Evolutionary conservation across 1,140 invertebrate species (phyloP), one percentile per base, ranked within the genome.

Genomic region (Neuroterus valhalla): DNA sequence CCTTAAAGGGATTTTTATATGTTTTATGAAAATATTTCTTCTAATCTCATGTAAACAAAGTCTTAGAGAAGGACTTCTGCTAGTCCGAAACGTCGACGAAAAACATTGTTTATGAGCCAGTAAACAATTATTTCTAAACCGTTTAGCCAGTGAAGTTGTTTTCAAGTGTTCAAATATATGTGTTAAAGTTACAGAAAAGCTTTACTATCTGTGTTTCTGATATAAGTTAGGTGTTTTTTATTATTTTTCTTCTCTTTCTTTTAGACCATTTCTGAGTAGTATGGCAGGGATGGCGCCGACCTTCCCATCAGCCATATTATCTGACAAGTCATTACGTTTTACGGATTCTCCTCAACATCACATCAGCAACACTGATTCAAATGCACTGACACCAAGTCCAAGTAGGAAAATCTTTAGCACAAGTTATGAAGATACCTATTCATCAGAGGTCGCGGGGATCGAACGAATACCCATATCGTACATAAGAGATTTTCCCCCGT

Each of bases 301-400:
- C 69, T 82, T 89, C 77, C 79, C 85, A 44, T 73, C 81, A 10
- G 78, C 70, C n/a, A 75, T 85, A 2, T 80, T 88, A 43, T 76
- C 79, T 2, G 88, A 92, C 67, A 94, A 93, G 81, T 94, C 95
- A 1, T 85, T 95, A 12, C 89, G 94, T 23, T 96, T 95, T 82
- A 95, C 94, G 0, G 95, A 96, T 86, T 95, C 94, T 1, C 94
- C 94, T 3, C 93, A 94, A 72, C 94, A 95, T 78, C 93, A 93
- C 76, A 83, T 86, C 2, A 86, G 80, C 21, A 81, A 67, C 42
- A 80, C 87, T 80, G 83, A 86, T 70, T 85, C 85, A 1, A 87
- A 92, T 71, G 92, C 92, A 0, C 93, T 93, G n/a, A 94, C 94
- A 15, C 94, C 94, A 0, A 94, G 93, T 43, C 94, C 94, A 0